Evolutionary conservation across 2,113 vertebrate species (phyloP).

Genomic region (Mobula hypostoma): DNA sequence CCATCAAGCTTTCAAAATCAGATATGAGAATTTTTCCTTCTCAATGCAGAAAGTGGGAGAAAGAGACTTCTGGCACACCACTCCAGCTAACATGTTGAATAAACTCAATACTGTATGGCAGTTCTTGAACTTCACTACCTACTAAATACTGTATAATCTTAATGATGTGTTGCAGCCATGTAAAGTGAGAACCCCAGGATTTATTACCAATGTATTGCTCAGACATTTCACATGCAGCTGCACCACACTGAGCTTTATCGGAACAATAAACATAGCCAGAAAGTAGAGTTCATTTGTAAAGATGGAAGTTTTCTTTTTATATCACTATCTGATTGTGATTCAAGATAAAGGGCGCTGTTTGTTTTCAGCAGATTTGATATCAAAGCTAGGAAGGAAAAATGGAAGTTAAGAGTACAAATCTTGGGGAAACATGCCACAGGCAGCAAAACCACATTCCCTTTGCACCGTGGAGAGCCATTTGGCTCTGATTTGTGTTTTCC

Average conservation of each 20-base stretch:
- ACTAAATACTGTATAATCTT: conserved; percentile 10
- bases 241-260: neutral
- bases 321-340: conserved; percentile 9
- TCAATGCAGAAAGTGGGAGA: neutral
- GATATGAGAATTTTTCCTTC: neutral
- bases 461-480: neutral
- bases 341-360: conserved; percentile 9
- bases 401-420: conserved; percentile 19
- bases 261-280: conserved; percentile 12
- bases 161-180: conserved; percentile 18
- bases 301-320: conserved; percentile 3
- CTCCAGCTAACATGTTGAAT: neutral
- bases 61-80: neutral
- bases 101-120: neutral
- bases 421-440: conserved; percentile 28
- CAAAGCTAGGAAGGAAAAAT: neutral
- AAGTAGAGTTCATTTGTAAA: neutral
- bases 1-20: conserved; percentile 11
- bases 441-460: conserved; percentile 3
- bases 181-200: conserved; percentile 9
- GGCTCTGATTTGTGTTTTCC: conserved; percentile 15
- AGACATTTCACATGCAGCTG: conserved; percentile 12
- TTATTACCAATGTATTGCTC: neutral
- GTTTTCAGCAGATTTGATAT: neutral
- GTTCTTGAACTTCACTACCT: neutral